These are phyloP conservation scores for Lepidochitona cinerea DNA, from an alignment of 2,888 invertebrate species.

Conservation along the genomic window DNA sequence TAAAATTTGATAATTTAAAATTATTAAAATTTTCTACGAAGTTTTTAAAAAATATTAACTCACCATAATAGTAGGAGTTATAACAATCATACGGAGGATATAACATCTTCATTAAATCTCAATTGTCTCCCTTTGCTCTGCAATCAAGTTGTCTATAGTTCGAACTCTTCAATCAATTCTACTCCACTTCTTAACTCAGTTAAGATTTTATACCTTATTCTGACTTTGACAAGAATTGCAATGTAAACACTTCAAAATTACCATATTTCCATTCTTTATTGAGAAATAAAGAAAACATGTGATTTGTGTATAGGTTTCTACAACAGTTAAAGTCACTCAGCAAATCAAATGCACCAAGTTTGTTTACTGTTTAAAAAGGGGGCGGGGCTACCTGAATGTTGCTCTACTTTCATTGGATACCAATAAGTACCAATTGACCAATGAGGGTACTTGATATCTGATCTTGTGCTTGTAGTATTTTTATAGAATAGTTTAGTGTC, in stretches of 20 bases:
- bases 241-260: neutral
- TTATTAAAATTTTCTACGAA: no score
- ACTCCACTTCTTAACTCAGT: no score
- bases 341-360: neutral
- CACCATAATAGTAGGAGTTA: neutral
- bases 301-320: no score
- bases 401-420: neutral
- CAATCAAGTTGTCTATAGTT: no score
- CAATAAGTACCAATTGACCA: neutral
- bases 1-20: no score
- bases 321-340: neutral
- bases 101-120: neutral
- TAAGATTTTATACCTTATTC: neutral
- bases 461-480: no score
- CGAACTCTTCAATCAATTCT: no score
- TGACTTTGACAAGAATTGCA: neutral
- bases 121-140: no score
- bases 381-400: neutral
- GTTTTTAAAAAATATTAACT: no score
- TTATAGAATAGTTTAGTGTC: no score
- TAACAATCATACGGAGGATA: conserved; percentile 1
- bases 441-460: neutral
- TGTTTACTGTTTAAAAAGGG: neutral
- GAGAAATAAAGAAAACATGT: no score
- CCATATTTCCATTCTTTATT: neutral